These are phyloP conservation scores for Chrysotoxum bicinctum DNA, from an alignment of 2,888 invertebrate genomes.

Conservation along the genomic window DNA sequence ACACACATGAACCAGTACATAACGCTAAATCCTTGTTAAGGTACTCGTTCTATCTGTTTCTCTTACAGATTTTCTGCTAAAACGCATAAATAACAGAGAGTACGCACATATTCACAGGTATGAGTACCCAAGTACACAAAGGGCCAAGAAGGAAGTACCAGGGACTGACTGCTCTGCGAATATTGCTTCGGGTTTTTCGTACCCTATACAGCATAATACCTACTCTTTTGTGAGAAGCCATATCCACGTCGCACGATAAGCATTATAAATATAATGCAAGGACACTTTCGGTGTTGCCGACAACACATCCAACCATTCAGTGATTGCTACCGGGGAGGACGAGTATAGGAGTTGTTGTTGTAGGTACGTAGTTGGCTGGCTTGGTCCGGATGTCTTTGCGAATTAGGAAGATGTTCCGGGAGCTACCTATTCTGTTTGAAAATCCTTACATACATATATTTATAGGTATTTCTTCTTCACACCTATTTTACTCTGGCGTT, in stretches of 20 bases:
- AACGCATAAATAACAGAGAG: conserved; percentile 63
- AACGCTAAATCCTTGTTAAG: conserved; percentile 67
- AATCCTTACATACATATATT: neutral
- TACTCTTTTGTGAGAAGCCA: conserved; percentile 28
- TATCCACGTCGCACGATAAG: conserved; percentile 61
- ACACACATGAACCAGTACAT: conserved; percentile 53
- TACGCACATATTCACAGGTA: conserved; percentile 24
- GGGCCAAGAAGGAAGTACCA: neutral
- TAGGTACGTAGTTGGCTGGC: neutral
- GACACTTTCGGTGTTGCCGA: conserved; percentile 58
- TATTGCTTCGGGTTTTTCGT: conserved; percentile 25
- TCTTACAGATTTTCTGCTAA: conserved; percentile 46
- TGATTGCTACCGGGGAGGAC: neutral
- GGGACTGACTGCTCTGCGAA: conserved; percentile 8
- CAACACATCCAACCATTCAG: conserved; percentile 2
- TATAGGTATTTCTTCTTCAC: conserved; percentile 42
- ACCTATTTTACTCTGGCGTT: conserved; percentile 41
- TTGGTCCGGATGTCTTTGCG: conserved; percentile 59
- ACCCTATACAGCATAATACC: conserved; percentile 3
- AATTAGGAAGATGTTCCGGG: conserved; percentile 67
- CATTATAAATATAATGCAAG: conserved; percentile 71
- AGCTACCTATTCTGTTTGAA: conserved; percentile 11
- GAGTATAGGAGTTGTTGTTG: neutral
- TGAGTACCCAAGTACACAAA: neutral
- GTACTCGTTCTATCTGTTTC: conserved; percentile 34